Evolutionary conservation across 2,113 vertebrate species (phyloP), one percentile per base, ranked within the genome.

Genomic region (Antennarius striatus): DNA sequence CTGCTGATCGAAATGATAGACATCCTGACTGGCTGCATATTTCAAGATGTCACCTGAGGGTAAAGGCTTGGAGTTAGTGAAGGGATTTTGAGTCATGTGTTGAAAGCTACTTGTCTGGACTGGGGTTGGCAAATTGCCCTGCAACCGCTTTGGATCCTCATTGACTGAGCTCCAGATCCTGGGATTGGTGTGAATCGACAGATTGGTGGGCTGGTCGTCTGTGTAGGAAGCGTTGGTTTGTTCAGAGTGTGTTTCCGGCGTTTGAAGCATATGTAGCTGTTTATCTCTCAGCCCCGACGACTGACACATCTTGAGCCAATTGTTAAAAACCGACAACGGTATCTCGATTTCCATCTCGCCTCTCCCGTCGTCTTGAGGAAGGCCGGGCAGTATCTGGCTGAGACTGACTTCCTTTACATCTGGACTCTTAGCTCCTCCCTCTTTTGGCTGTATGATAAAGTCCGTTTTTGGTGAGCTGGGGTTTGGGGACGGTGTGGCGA

Each of bases 331-430:
- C 4, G 86, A 86, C 22, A 93, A 59, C 1, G 93, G 93, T 10
- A 93, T 88, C 70, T 93, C 86, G 8, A 93, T 90, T 66, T 93
- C 91, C 91, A 92, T 91, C 45, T 82, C 89, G 3, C 81, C 71
- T 1, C 63, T 36, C 53, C n/a, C 59, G 0, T 80, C 65, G 22
- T 82, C 75, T 50, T n/a, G 57, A 13, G 82, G 29, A 11, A 71
- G 12, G 7, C 15, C 29, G 32, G 77, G 58, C 17, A 56, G 63
- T 0, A 45, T 0, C 0, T 77, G 57, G 4, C 75, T 78, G 30
- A 70, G 29, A 68, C 13, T 56, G 10, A 66, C 10, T 15, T 36
- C 50, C 9, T 1, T 61, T 1, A 12, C 36, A 5, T 85, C 83
- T 17, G 72, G 45, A 40, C 39, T 59, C 10, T 40, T 47, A 1